These are phyloP conservation scores for Bujurquina vittata DNA, from an alignment of 2,113 vertebrate genomes.

Conservation along the genomic window DNA sequence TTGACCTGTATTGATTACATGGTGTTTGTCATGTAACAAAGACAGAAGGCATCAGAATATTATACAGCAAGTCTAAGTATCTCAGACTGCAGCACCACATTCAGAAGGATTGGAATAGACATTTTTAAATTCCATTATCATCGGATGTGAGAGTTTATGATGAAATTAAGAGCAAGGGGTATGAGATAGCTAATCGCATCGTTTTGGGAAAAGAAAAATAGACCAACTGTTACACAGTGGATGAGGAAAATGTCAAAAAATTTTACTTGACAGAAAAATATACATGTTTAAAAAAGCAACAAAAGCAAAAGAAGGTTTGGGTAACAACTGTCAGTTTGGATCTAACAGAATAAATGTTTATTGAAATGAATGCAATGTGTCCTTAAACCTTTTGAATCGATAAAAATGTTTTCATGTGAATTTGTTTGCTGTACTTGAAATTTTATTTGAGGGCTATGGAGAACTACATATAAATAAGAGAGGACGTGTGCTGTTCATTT, in stretches of 20 bases:
- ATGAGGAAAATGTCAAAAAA: neutral
- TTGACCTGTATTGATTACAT: slow-evolving; percentile 47
- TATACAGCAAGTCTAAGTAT: neutral
- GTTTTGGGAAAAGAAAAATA: neutral
- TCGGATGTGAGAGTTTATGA: neutral
- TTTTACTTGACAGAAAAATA: neutral
- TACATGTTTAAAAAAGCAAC: neutral
- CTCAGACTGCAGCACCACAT: neutral
- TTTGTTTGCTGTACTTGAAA: neutral
- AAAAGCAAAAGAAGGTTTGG: too few species aligned
- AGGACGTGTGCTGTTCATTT: too few species aligned
- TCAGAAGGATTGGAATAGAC: neutral
- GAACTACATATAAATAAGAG: too few species aligned
- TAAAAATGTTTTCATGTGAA: neutral
- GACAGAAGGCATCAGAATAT: slow-evolving; percentile 7
- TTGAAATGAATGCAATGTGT: neutral
- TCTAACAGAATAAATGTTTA: neutral
- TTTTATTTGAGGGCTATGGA: neutral
- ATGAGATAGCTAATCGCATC: neutral
- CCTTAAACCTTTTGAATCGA: neutral
- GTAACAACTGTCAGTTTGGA: neutral
- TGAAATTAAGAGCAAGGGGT: neutral
- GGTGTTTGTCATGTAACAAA: slow-evolving; percentile 34
- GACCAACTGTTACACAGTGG: neutral
- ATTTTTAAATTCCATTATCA: neutral